Percentiles rank a stretch among this genome's conserved stretches.
Evolutionary conservation across 2,888 invertebrate species (phyloP).

Genomic region (Phorcus lineatus): DNA sequence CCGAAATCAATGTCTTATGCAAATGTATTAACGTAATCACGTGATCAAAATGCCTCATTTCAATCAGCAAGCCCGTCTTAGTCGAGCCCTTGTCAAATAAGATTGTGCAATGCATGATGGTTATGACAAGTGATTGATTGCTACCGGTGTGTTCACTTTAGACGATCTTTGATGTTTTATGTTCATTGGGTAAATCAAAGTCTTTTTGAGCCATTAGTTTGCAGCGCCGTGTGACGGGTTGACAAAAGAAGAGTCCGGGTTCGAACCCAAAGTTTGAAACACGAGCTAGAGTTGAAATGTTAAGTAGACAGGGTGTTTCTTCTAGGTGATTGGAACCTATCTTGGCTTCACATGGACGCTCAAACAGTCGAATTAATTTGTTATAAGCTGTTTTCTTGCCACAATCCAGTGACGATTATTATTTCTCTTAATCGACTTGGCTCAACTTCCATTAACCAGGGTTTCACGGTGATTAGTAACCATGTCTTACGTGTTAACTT

Average conservation of each 20-base stretch:
- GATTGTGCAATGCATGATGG: not conserved
- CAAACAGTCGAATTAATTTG: no score
- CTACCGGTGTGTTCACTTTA: not conserved
- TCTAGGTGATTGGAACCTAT: no score
- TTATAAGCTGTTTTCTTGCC: no score
- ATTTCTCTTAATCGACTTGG: no score
- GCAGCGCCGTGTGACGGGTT: not conserved
- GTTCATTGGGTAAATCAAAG: conserved; percentile 2
- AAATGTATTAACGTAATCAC: conserved; percentile 12
- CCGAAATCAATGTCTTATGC: conserved; percentile 15
- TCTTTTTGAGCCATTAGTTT: conserved; percentile 11
- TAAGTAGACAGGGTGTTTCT: not conserved
- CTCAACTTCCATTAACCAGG: no score
- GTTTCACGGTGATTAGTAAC: no score
- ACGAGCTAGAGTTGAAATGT: conserved; percentile 5
- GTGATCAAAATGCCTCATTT: not conserved
- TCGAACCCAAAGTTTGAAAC: conserved; percentile 3
- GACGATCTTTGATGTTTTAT: conserved; percentile 10
- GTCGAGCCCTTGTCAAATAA: not conserved
- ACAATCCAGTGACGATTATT: no score
- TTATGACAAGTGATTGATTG: conserved; percentile 9
- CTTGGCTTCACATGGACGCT: no score
- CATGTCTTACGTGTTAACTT: no score
- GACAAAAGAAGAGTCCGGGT: not conserved
- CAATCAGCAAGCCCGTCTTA: not conserved